These are phyloP conservation scores for Okamejei kenojei DNA, from an alignment of 2,797 vertebrate species.

Conservation along the genomic window DNA sequence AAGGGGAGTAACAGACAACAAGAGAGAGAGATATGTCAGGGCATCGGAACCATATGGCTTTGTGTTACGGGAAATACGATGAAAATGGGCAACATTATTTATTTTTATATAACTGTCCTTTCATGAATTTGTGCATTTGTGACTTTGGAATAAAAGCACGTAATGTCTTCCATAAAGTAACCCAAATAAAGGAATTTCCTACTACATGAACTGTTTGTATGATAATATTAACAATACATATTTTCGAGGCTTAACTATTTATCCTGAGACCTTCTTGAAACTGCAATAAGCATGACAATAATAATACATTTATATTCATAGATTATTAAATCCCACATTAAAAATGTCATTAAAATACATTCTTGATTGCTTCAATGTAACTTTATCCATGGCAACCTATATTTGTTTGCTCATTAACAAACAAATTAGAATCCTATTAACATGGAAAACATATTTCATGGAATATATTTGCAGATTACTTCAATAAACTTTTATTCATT, in stretches of 20 bases:
- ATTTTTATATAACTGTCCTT: not conserved
- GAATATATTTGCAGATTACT: slow-evolving; percentile 16
- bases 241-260: slow-evolving; percentile 3
- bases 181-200: not conserved
- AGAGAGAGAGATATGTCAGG: not conserved
- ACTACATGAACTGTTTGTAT: not conserved
- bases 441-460: slow-evolving; percentile 29
- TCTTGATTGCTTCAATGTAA: slow-evolving; percentile 34
- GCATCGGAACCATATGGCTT: too few relatives aligned
- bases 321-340: slow-evolving; percentile 16
- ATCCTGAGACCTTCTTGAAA: not conserved
- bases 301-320: slow-evolving; percentile 18
- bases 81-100: not conserved
- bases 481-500: slow-evolving; percentile 34
- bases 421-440: not conserved
- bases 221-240: slow-evolving; percentile 10
- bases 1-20: not conserved
- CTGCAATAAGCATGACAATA: slow-evolving; percentile 15
- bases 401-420: slow-evolving; percentile 31
- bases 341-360: slow-evolving; percentile 30
- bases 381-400: slow-evolving; percentile 27
- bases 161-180: not conserved
- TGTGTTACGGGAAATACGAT: not conserved
- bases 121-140: not conserved
- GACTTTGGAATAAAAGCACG: not conserved